phyloP scores from a whole-genome alignment of 2,888 invertebrate genomes.

The Stenoptilia bipunctidactyla region DNA sequence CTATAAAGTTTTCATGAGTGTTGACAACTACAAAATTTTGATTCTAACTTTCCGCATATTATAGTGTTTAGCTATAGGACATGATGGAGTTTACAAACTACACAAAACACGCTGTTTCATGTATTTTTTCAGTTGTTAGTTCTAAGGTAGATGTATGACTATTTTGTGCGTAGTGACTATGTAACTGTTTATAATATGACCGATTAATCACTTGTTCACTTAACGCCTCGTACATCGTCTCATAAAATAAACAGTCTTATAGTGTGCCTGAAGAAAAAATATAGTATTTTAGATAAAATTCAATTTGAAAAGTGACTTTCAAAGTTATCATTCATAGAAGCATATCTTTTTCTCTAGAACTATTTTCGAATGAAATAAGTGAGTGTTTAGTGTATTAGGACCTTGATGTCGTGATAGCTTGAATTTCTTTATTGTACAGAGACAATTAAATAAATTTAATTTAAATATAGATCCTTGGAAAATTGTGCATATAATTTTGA shows the following conservation, averaged over 20 bases:
- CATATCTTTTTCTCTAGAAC: slow-evolving; percentile 68
- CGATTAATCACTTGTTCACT: not conserved
- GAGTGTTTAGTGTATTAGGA: slow-evolving; percentile 57
- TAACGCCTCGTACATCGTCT: not conserved
- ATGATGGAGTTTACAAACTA: slow-evolving; percentile 23
- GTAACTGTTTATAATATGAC: slow-evolving; percentile 34
- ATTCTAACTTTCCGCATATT: slow-evolving; percentile 16
- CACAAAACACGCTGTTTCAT: not conserved
- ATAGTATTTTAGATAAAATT: slow-evolving; percentile 32
- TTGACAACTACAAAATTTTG: slow-evolving; percentile 30
- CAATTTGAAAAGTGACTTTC: slow-evolving; percentile 26
- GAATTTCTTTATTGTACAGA: slow-evolving; percentile 24
- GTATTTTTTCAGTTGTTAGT: not conserved
- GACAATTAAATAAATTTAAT: slow-evolving; percentile 2
- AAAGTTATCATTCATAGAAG: slow-evolving; percentile 66
- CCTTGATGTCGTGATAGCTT: slow-evolving; percentile 63
- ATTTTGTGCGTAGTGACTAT: slow-evolving; percentile 22
- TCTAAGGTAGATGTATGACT: slow-evolving; percentile 25
- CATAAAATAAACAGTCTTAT: slow-evolving; percentile 37
- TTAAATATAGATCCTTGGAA: not conserved
- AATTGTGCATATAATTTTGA: not conserved
- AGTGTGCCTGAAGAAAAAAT: slow-evolving; percentile 25
- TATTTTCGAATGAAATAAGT: slow-evolving; percentile 58
- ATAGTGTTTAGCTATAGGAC: not conserved
- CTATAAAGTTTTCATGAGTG: slow-evolving; percentile 47